Evolutionary conservation across 64 coral and sea anemone species (phyloP).

Genomic region (Pachyseris speciosa): DNA sequence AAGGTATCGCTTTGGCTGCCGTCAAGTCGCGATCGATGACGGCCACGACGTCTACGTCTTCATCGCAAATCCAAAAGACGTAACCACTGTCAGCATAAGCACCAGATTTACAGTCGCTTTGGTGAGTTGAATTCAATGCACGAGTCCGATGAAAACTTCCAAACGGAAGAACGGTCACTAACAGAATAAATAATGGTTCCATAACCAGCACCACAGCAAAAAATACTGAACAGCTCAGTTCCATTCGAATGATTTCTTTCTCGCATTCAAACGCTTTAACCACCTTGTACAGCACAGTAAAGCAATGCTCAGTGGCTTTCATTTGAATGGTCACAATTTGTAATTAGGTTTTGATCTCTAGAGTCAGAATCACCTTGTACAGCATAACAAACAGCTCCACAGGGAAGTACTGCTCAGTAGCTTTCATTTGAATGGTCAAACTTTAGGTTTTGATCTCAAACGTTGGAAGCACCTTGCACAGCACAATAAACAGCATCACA

Average conservation of each 20-base stretch:
- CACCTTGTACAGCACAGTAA: neutral
- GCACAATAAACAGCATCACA: too few relatives aligned
- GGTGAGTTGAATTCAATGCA: too few relatives aligned
- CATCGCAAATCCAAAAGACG: slow-evolving; percentile 21
- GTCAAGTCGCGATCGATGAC: slow-evolving; percentile 84
- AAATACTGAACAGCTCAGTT: neutral
- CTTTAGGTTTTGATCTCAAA: neutral
- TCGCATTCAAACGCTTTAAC: too few relatives aligned
- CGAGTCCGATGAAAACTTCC: too few relatives aligned
- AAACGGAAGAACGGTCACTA: too few relatives aligned
- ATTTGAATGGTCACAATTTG: neutral
- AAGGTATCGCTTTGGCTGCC: slow-evolving; percentile 95
- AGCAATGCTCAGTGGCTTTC: neutral
- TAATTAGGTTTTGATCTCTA: too few relatives aligned
- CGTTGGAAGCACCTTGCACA: neutral
- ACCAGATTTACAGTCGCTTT: slow-evolving; percentile 70
- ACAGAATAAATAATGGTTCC: too few relatives aligned
- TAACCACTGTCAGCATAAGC: slow-evolving; percentile 29
- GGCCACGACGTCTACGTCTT: slow-evolving; percentile 64
- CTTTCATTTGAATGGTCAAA: neutral
- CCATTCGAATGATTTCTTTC: too few relatives aligned
- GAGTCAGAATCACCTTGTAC: neutral
- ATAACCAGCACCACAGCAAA: neutral
- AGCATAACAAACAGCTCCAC: neutral
- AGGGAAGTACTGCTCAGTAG: neutral